These are phyloP conservation scores for Blastobasis adustella DNA, from an alignment of 2,888 invertebrate species.

Conservation along the genomic window DNA sequence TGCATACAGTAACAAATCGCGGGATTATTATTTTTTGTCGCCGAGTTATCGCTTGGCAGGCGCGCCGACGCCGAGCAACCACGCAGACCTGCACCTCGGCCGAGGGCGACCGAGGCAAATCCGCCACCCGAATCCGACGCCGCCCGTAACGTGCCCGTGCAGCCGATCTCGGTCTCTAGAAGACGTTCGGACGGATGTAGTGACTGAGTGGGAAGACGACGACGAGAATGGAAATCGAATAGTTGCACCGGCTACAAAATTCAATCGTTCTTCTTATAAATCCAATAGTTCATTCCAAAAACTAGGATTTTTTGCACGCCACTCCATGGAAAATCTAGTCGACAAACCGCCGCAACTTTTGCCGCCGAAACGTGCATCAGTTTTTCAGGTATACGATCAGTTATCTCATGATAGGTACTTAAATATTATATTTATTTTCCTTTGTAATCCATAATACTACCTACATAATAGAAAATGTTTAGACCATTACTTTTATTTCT, in stretches of 20 bases:
- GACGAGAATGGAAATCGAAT: conserved; percentile 78
- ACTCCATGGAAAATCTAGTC: conserved; percentile 82
- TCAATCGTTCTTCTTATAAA: conserved; percentile 57
- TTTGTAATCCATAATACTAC: no score
- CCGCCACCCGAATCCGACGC: conserved; percentile 41
- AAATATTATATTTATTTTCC: background rate
- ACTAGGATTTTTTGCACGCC: conserved; percentile 70
- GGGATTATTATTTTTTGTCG: conserved; percentile 78
- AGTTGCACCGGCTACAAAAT: conserved; percentile 65
- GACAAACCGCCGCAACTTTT: conserved; percentile 69
- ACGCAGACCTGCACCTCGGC: conserved; percentile 45
- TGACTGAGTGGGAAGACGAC: conserved; percentile 78
- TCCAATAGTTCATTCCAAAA: conserved; percentile 52
- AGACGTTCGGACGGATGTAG: conserved; percentile 80
- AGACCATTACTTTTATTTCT: no score
- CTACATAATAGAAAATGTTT: no score
- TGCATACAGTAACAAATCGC: conserved; percentile 62
- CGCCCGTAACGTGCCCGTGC: conserved; percentile 74
- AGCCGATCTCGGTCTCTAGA: conserved; percentile 82
- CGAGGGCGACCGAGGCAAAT: conserved; percentile 63
- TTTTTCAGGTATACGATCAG: conserved; percentile 67
- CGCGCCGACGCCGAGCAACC: conserved; percentile 63
- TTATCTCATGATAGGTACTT: conserved; percentile 3
- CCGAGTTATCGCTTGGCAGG: conserved; percentile 82
- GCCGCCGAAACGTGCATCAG: conserved; percentile 68